Base-by-base conservation (phyloP, 2,113 vertebrate species). In the Cercopithecus mona region DNA sequence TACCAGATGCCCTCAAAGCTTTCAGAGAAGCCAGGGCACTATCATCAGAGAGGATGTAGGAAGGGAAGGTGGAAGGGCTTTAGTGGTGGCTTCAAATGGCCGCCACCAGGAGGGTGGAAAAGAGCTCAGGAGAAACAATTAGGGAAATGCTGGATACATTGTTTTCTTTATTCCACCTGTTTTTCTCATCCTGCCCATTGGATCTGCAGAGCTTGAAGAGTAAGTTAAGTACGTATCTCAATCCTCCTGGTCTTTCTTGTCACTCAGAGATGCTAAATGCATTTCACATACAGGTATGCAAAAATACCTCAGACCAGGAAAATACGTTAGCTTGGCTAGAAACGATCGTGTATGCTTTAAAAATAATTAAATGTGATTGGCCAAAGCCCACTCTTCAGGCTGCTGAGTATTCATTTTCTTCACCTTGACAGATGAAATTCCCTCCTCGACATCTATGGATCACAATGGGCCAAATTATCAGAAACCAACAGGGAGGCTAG, bases 321-420 rank as follows among this genome's bases (percentile, higher is more conserved):
- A 85, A 72, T 12, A 32, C 8, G 23, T 50, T 23, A n/a, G 35
- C 70, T 61, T 22, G 59, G 30, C 61, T 61, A 32, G n/a, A 79
- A 82, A 72, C 23, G 72, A 35, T 72, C 59, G 30, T 64, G 30
- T 22, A n/a, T 38, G 43, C 52, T 72, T 32, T 16, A 48, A 89
- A 59, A 16, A n/a, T 5, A 23, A 38, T 64, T 78, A 27, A n/a
- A 52, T 12, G 14, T 72, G 86, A 84, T 5, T 43, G 52, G 72
- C 61, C 52, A 48, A 70, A 87, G n/a, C 7, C 32, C 8, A 6
- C 38, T 75, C 72, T 76, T 64, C 27, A 17, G 50, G 23, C 30
- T 43, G 14, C 43, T 55, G 45, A 95, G 76, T 14, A 75, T 52
- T 57, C 50, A 32, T 68, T 75, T 93, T 88, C 55, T 88, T 43